These are phyloP conservation scores for Patiria miniata DNA, from an alignment of 35 echinoderm and acorn worm species.

Conservation along the genomic window DNA sequence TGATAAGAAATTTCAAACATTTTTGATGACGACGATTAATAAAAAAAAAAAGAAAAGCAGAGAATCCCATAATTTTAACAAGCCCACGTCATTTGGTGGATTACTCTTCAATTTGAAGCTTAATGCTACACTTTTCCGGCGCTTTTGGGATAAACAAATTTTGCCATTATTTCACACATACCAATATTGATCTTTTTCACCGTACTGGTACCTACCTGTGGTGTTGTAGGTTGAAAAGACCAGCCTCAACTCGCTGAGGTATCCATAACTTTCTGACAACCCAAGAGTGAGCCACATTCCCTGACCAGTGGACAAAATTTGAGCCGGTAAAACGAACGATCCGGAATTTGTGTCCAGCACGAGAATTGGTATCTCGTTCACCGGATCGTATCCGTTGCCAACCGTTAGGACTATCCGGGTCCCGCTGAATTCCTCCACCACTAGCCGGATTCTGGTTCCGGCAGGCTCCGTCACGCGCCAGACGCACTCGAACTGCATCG, in stretches of 20 bases:
- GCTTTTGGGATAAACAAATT: too few relatives aligned
- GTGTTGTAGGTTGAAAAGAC: background rate
- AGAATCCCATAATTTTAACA: too few relatives aligned
- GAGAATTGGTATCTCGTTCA: background rate
- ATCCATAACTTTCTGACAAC: background rate
- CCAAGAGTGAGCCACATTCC: background rate
- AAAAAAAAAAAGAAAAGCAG: too few relatives aligned
- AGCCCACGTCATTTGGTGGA: too few relatives aligned
- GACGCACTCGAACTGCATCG: background rate
- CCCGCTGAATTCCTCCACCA: background rate
- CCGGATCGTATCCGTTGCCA: background rate
- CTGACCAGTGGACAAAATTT: background rate
- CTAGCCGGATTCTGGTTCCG: background rate
- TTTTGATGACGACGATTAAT: too few relatives aligned
- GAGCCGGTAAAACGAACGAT: background rate
- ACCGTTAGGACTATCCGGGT: background rate
- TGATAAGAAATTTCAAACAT: too few relatives aligned
- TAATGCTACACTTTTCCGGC: too few relatives aligned
- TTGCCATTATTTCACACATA: too few relatives aligned
- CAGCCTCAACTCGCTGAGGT: background rate
- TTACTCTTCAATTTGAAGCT: too few relatives aligned
- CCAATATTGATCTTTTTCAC: too few relatives aligned
- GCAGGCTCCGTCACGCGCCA: background rate
- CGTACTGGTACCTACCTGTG: slow-evolving; percentile 16
- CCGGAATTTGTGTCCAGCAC: background rate